Conservation (phyloP, 2,113 vertebrate genomes). For the Otis tarda region DNA sequence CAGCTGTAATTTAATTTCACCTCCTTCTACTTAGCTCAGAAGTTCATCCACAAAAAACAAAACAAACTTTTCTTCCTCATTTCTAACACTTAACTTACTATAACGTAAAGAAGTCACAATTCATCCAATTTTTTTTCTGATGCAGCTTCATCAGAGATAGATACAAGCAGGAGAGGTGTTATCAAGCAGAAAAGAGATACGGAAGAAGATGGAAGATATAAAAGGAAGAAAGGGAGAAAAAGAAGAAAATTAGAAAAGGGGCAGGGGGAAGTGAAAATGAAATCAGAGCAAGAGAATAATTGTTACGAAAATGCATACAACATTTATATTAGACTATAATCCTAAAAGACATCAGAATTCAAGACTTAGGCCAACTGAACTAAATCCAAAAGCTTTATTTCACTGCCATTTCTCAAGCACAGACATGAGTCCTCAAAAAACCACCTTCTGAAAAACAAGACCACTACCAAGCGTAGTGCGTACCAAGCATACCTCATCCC, state of each 20-base stretch:
- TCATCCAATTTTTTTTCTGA: not conserved
- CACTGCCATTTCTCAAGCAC: not conserved
- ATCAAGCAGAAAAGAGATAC: not conserved
- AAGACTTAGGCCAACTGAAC: not conserved
- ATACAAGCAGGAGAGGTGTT: not conserved
- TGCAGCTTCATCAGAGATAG: not conserved
- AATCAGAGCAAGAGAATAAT: not conserved
- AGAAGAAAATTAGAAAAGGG: not conserved
- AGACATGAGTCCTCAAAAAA: not conserved
- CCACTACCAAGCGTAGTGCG: not conserved
- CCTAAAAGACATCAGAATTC: not conserved
- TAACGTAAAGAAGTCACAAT: not conserved
- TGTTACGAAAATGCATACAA: not conserved
- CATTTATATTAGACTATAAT: not conserved
- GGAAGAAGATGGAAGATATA: not conserved
- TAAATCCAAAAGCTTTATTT: not conserved
- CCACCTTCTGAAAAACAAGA: not conserved
- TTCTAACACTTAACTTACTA: not conserved
- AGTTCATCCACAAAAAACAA: not conserved
- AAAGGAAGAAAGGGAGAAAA: not conserved
- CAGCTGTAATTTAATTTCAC: not conserved
- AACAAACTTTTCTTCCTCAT: not conserved
- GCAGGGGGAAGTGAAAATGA: not conserved
- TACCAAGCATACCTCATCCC: not conserved
- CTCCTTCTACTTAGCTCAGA: not conserved